These are phyloP conservation scores for Heliconius ismenius DNA, from an alignment of 2,888 invertebrate species.

Conservation along the genomic window DNA sequence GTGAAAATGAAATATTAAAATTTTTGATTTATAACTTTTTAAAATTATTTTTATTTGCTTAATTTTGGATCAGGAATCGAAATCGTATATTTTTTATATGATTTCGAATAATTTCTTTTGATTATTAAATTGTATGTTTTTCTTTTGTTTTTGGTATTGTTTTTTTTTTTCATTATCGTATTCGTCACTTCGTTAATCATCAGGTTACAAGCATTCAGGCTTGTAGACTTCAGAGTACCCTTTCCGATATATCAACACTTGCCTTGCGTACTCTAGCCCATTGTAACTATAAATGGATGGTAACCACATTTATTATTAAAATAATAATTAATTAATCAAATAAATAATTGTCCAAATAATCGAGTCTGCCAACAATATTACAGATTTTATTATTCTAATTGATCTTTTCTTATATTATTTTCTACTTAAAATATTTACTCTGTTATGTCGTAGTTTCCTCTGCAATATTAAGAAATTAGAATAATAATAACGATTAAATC, in stretches of 20 bases:
- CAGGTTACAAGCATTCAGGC: too few species aligned
- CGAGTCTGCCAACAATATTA: too few species aligned
- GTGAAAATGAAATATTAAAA: conserved; percentile 28
- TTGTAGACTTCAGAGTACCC: too few species aligned
- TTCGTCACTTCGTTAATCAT: too few species aligned
- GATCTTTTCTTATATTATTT: not conserved
- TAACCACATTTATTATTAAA: too few species aligned
- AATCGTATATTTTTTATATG: not conserved
- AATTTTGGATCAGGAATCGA: not conserved
- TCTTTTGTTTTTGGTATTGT: too few species aligned
- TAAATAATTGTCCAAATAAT: too few species aligned
- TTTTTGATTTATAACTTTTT: not conserved
- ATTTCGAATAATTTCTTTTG: not conserved
- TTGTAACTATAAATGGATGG: too few species aligned
- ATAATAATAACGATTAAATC: not conserved
- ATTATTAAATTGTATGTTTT: not conserved
- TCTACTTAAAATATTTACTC: not conserved
- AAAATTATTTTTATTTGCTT: not conserved
- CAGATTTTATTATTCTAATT: not conserved
- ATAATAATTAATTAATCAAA: too few species aligned
- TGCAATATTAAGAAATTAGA: not conserved
- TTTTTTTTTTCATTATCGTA: too few species aligned
- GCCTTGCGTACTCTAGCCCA: too few species aligned
- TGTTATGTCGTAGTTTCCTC: not conserved
- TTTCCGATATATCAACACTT: too few species aligned